Conservation (phyloP, 2,113 vertebrate genomes). For the Ariopsis seemanni region DNA sequence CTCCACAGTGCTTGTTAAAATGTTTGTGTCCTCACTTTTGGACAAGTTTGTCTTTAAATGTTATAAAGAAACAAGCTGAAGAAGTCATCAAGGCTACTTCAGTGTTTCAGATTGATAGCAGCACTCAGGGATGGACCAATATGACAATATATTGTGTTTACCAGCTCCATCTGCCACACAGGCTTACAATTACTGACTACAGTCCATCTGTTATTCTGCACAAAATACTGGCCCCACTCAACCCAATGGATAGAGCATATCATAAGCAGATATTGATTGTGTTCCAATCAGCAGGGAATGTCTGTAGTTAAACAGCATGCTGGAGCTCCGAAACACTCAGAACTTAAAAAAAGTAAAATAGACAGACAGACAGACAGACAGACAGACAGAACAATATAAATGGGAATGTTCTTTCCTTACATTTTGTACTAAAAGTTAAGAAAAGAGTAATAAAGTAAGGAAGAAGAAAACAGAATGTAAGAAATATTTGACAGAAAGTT, state of each 20-base stretch:
- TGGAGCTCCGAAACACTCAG: not conserved
- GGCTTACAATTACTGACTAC: not conserved
- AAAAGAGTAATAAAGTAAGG: not conserved
- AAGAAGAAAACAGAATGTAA: not conserved
- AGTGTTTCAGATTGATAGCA: not conserved
- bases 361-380: no score
- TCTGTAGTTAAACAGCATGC: not conserved
- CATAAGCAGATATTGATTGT: not conserved
- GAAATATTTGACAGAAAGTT: not conserved
- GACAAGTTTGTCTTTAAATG: not conserved
- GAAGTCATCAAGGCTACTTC: not conserved
- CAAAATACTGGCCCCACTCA: not conserved
- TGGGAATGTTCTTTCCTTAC: not conserved
- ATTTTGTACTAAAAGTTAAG: not conserved
- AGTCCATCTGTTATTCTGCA: not conserved
- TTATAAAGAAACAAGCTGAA: not conserved
- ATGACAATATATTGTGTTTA: not conserved
- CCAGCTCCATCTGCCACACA: not conserved
- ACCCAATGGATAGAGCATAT: not conserved
- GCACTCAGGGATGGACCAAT: not conserved
- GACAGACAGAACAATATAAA: not conserved
- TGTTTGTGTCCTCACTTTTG: not conserved
- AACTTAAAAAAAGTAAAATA: not conserved
- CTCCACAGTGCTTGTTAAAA: not conserved
- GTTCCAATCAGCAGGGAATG: not conserved